These are phyloP conservation scores for Stomatorhinus ivindoensis DNA, from an alignment of 2,113 vertebrate species.

Conservation along the genomic window DNA sequence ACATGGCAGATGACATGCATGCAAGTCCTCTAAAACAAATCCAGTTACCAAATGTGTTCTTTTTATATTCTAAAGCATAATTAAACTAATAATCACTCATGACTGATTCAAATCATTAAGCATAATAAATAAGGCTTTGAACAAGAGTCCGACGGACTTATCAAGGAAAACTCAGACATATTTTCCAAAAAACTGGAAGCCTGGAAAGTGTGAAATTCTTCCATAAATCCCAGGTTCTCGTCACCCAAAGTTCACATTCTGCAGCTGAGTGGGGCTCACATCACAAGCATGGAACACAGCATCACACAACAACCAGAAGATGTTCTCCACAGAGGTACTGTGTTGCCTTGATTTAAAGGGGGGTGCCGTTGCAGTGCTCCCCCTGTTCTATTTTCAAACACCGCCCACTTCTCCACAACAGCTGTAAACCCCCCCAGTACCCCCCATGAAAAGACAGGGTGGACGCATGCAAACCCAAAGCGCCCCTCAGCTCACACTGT, in stretches of 20 bases:
- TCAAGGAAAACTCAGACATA: background rate
- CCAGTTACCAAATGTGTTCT: background rate
- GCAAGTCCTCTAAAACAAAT: background rate
- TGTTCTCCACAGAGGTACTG: constrained; percentile 38
- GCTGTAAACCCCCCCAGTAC: constrained; percentile 21
- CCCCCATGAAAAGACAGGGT: constrained; percentile 32
- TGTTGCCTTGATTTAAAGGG: constrained; percentile 39
- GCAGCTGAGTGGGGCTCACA: background rate
- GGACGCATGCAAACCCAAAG: constrained; percentile 51
- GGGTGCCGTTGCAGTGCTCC: constrained; percentile 33
- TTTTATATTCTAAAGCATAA: background rate
- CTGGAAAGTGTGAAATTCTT: background rate
- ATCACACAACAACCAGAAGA: constrained; percentile 17
- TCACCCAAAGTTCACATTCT: background rate
- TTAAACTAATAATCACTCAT: background rate
- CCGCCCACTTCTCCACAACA: constrained; percentile 43
- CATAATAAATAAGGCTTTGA: background rate
- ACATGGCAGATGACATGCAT: background rate
- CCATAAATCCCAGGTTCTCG: background rate
- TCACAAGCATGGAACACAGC: background rate
- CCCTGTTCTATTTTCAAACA: constrained; percentile 53
- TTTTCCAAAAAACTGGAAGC: background rate
- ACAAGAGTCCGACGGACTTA: background rate
- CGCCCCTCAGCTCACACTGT: constrained; percentile 36
- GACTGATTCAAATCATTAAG: background rate